Evolutionary conservation across 2,888 invertebrate genomes (phyloP), one percentile per base, ranked within the genome.

Genomic region (Euzophera pinguis): DNA sequence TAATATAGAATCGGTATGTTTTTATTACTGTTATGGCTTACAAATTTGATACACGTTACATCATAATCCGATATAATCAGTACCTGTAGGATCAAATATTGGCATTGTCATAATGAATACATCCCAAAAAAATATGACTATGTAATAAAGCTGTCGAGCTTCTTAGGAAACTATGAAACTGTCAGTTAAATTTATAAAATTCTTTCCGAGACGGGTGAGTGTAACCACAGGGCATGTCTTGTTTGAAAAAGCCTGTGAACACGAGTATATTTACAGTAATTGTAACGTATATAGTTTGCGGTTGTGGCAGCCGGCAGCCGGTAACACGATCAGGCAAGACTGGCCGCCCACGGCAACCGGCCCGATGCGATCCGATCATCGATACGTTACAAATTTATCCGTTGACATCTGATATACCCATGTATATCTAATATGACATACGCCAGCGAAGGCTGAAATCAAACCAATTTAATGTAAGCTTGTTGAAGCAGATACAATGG

Each of bases 371-470:
- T 71, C 69, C 75, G 71, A 73, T 67, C 71, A 75, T 63, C 76
- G 76, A 79, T 77, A 78, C 76, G 74, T 73, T 71, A 76, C 78
- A 78, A 81, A 81, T 81, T 74, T 71, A 80, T 69, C 67, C 66
- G 69, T 68, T 70, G 77, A 76, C 75, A 78, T 67, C 62, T 62
- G 63, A 71, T 75, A 72, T 68, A 64, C 67, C 5, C 22, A 22
- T 22, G 22, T 22, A 22, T 22, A 22, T 22, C 22, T 5, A 5
- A 22, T 22, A 57, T 61, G 59, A 53, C 41, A 47, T 50, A 43
- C 22, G 17, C n/a, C 22, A 12, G 14, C 39, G 39, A 27, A 12
- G 13, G n/a, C n/a, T 17, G 17, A 14, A 16, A 34, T 22, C 27
- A 13, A 22, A 27, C 8, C 6, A 8, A 43, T 6, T 12, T 12